These are phyloP conservation scores for Choloepus hoffmanni DNA, from an alignment of 2,113 vertebrate species.

Conservation along the genomic window DNA sequence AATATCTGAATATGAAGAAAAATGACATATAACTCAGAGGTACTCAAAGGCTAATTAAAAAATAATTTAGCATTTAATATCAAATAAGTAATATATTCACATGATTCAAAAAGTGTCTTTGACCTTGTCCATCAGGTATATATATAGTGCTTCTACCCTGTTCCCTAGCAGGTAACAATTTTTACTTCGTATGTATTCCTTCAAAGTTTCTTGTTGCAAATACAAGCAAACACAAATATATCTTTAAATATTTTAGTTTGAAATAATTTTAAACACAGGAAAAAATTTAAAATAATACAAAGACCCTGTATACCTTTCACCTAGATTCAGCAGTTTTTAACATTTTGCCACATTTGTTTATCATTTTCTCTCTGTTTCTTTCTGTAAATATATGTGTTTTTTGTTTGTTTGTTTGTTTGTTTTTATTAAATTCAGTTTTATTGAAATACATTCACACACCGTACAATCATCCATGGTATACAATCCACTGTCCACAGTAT, in stretches of 20 bases:
- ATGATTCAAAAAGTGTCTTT: slow-evolving; percentile 1
- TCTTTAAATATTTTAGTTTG: not conserved
- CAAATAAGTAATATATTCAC: not conserved
- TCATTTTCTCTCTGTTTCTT: not conserved
- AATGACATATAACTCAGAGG: not conserved
- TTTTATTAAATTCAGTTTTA: too few relatives aligned
- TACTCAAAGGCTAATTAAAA: not conserved
- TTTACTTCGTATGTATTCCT: not conserved
- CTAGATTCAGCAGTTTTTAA: not conserved
- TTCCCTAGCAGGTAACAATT: not conserved
- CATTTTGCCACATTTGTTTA: not conserved
- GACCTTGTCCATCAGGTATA: not conserved
- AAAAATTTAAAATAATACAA: not conserved
- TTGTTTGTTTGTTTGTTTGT: not conserved
- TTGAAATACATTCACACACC: too few relatives aligned
- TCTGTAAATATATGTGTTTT: not conserved
- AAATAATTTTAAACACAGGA: not conserved
- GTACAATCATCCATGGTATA: too few relatives aligned
- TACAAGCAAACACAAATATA: not conserved
- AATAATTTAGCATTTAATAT: not conserved
- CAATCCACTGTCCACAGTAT: too few relatives aligned
- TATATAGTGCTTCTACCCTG: not conserved
- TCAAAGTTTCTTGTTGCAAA: not conserved
- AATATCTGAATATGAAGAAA: not conserved
- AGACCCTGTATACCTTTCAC: not conserved